Base-by-base conservation (phyloP, 2,888 invertebrate species). In the Melanargia galathea region DNA sequence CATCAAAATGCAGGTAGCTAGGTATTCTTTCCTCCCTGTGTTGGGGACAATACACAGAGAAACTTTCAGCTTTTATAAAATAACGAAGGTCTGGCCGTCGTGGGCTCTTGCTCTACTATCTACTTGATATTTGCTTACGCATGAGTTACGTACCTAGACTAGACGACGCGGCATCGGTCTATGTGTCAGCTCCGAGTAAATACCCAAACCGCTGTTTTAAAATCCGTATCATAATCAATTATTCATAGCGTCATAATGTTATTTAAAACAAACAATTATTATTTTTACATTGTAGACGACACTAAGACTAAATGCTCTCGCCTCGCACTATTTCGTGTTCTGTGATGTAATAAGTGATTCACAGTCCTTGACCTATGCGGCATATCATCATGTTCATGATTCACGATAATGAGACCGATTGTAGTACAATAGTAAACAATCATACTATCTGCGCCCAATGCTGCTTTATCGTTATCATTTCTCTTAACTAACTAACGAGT, bases 291-390 rank as follows among this genome's bases (percentile, higher is more conserved):
- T 10, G 10, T 30, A 18, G 11, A 20, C 33, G 18, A 52, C 33
- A 30, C 13, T 45, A 8, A n/a, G 10, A 30, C 13, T 45, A 8
- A n/a, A 16, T 43, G 24, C 24, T 55, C 18, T 45, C 18, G 56
- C 33, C 57, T 57, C 30, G 45, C 30, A 45, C 11, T 22, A 52
- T 38, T 46, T 54, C 33, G 22, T 52, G 20, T 40, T 46, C 16
- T 48, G 38, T 54, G 48, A 62, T 40, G 58, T 62, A 48, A 30
- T 8, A 38, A 26, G 59, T 71, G 71, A 72, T 10, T 72, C 70
- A 71, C 54, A 57, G 64, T 67, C 64, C 72, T 63, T 75, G 74
- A 77, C 76, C 74, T 75, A 73, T 63, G 72, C 56, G 48, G 64
- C 67, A 70, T 64, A 69, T 64, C 63, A 63, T 60, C 30, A 30